Base-by-base conservation (phyloP, 2,888 invertebrate genomes). In the Parochlus steinenii region DNA sequence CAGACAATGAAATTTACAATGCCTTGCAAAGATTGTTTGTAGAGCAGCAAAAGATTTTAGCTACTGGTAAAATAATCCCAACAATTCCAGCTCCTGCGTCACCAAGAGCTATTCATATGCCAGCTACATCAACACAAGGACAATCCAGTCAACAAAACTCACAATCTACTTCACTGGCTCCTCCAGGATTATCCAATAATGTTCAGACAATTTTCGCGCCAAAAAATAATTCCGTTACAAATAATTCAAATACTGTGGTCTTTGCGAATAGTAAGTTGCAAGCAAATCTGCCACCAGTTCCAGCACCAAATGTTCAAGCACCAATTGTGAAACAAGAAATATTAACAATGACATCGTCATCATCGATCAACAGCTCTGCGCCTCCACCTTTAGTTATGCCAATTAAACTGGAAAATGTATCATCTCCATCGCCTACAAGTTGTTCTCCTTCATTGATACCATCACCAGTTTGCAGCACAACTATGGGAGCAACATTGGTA, bases 21-120 rank as follows among this genome's bases (percentile, higher is more conserved):
- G 51, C 66, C 7, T 48, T 74, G 31, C 64, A 69, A 39, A 63
- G 69, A 43, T 53, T 80, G 20, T 70, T 73, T 44, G 64, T 70
- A 37, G 74, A 77, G 42, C 77, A 79, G 48, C 70, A 75, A 41
- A 74, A 72, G 48, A 77, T 81, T 42, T 49, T 80, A 41, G 69
- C 74, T 1, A 69, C 71, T 8, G 79, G 78, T 6, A 78, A 78
- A 55, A 58, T 74, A 40, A 64, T 76, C 43, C 67, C 71, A 6
- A 69, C 70, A 6, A 60, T 65, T 35, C 62, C 58, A 4, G 53
- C 42, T 39, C 47, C 44, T 35, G 40, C 50, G 32, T 46, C 48
- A 23, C 48, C 52, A 39, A 47, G 52, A 39, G 50, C 49, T 41
- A 45, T 48, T 27, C 42, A 58, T 15, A 55, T 45, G 43, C 47